Evolutionary conservation across 2,888 invertebrate species (phyloP).

Genomic region (Melipona beecheii): DNA sequence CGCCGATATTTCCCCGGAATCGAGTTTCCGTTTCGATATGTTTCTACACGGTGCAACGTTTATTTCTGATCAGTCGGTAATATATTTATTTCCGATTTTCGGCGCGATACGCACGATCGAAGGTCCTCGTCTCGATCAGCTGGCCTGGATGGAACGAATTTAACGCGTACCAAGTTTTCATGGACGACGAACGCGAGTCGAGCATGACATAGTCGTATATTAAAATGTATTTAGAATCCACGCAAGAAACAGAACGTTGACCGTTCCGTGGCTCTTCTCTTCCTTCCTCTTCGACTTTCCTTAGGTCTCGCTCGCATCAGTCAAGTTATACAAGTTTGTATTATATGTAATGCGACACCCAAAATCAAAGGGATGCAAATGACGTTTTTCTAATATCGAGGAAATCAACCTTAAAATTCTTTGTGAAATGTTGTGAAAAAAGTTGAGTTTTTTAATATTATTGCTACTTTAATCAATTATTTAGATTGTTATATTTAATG

Average conservation of each 20-base stretch:
- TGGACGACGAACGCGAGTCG: conserved; percentile 31
- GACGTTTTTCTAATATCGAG: too few species aligned
- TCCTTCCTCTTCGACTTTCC: conserved; percentile 21
- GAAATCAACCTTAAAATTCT: too few species aligned
- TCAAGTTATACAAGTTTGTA: not conserved
- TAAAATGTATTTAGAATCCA: conserved; percentile 65
- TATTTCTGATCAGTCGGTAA: conserved; percentile 38
- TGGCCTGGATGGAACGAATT: conserved; percentile 38
- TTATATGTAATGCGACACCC: not conserved
- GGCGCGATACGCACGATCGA: conserved; percentile 3
- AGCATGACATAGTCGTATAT: conserved; percentile 35
- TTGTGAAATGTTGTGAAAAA: too few species aligned
- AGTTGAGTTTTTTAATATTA: too few species aligned
- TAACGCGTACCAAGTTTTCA: conserved; percentile 28
- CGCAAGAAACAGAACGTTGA: conserved; percentile 65
- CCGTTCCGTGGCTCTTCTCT: conserved; percentile 45
- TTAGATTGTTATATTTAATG: too few species aligned
- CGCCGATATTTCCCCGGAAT: not conserved
- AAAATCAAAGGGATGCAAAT: too few species aligned
- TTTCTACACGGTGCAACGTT: not conserved
- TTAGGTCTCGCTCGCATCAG: conserved; percentile 12
- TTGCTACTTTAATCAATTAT: too few species aligned
- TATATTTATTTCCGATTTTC: conserved; percentile 32
- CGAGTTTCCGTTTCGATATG: conserved; percentile 4
- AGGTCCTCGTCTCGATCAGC: conserved; percentile 20